Evolutionary conservation across 2,797 vertebrate genomes (phyloP).

Genomic region (Microctenopoma lineatum): DNA sequence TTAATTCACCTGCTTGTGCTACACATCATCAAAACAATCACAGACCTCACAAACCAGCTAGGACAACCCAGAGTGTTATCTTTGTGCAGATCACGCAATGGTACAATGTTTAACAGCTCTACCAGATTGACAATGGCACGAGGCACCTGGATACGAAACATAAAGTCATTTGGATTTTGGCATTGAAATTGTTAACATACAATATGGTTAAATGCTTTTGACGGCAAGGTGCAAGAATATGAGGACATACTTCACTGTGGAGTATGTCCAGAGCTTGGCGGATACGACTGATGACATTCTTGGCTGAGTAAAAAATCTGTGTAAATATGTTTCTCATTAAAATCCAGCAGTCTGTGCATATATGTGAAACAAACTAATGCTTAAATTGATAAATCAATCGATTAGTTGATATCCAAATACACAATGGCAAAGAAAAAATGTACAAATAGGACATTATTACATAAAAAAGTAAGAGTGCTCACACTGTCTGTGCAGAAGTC

Average conservation of each 20-base stretch:
- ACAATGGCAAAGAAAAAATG: too few species aligned
- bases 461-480: slow-evolving; percentile 51
- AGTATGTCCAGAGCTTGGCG: slow-evolving; percentile 90
- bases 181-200: not conserved
- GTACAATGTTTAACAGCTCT: slow-evolving; percentile 80
- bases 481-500: slow-evolving; percentile 89
- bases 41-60: slow-evolving; percentile 79
- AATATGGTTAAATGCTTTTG: not conserved
- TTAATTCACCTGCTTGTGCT: not conserved
- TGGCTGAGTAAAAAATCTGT: slow-evolving; percentile 85
- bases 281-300: slow-evolving; percentile 83
- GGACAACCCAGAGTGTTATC: slow-evolving; percentile 83
- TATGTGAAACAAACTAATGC: not conserved
- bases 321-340: not conserved
- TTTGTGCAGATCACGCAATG: slow-evolving; percentile 85
- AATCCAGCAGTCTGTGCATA: not conserved
- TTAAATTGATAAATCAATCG: not conserved
- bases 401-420: not conserved
- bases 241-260: slow-evolving; percentile 83
- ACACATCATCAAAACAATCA: not conserved
- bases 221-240: not conserved
- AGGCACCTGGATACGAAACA: slow-evolving; percentile 85
- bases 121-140: slow-evolving; percentile 92
- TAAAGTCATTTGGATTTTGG: not conserved
- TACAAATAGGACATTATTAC: not conserved